Percentiles rank a stretch among this genome's conserved stretches.
Evolutionary conservation across 37 sponge, comb jelly and placozoan genomes (phyloP).

Genomic region (Petrosia ficiformis): DNA sequence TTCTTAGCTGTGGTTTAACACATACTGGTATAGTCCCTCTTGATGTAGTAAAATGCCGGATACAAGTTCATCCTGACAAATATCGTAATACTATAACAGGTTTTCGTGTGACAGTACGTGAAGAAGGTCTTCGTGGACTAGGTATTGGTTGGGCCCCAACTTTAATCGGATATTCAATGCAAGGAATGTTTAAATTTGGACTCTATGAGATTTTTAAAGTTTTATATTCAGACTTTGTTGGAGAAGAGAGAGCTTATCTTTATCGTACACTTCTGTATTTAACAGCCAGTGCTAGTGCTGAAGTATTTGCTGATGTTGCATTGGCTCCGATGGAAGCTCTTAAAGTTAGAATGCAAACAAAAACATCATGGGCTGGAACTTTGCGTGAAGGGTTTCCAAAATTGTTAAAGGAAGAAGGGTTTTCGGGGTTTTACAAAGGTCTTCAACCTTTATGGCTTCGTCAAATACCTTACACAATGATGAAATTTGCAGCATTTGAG

Average conservation of each 20-base stretch:
- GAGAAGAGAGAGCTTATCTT: constrained; percentile 72
- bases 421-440: constrained; percentile 89
- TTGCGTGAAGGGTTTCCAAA: constrained; percentile 77
- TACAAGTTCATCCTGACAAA: constrained; percentile 86
- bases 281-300: constrained; percentile 90
- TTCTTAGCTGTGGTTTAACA: constrained; percentile 87
- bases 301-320: constrained; percentile 92
- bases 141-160: constrained; percentile 91
- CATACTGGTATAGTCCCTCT: constrained; percentile 92
- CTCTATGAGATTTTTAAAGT: constrained; percentile 87
- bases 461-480: constrained; percentile 94
- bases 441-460: constrained; percentile 81
- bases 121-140: constrained; percentile 74
- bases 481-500: constrained; percentile 94
- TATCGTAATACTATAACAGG: constrained; percentile 67
- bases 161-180: constrained; percentile 84
- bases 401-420: constrained; percentile 65
- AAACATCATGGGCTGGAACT: constrained; percentile 79
- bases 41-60: constrained; percentile 84
- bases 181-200: constrained; percentile 85
- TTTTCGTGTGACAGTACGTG: constrained; percentile 59
- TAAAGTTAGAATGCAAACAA: constrained; percentile 87
- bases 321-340: constrained; percentile 89
- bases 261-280: constrained; percentile 83
- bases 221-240: constrained; percentile 63